phyloP scores from a whole-genome alignment of 2,113 vertebrate genomes.

The Thamnophis sirtalis region DNA sequence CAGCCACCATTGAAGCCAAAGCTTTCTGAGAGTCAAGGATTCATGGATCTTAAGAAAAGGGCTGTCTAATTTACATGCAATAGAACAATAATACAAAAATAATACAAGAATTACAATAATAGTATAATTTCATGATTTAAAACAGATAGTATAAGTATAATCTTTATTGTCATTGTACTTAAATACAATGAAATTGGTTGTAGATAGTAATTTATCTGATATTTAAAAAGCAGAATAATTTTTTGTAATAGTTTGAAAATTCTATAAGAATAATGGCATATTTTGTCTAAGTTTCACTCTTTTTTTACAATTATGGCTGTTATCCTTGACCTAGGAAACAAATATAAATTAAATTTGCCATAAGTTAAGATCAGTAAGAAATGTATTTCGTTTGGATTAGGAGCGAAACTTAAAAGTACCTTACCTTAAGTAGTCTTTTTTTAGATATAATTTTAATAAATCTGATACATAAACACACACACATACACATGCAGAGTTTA shows the following conservation, averaged over 20 bases:
- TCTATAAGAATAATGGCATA: background rate
- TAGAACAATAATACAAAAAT: conserved; percentile 48
- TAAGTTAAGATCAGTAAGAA: background rate
- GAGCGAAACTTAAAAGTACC: background rate
- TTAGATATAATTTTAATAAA: conserved; percentile 12
- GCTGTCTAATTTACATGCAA: conserved; percentile 44
- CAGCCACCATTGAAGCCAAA: background rate
- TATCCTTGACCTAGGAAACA: background rate
- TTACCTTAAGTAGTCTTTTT: rapidly evolving
- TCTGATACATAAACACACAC: background rate
- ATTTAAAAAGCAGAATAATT: conserved; percentile 11
- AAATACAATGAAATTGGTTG: too few relatives aligned
- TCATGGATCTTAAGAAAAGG: background rate
- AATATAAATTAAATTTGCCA: background rate
- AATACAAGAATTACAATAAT: conserved; percentile 46
- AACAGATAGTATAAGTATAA: background rate
- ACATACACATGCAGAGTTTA: background rate
- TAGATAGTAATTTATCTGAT: conserved; percentile 17
- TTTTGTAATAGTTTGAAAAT: background rate
- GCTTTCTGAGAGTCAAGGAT: background rate
- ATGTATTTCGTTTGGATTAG: background rate
- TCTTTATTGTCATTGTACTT: too few relatives aligned
- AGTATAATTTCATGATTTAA: conserved; percentile 43
- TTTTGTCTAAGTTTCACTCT: background rate
- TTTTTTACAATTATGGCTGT: background rate